Conservation (phyloP, 2,113 vertebrate genomes). For the Sinocyclocheilus rhinocerous region DNA sequence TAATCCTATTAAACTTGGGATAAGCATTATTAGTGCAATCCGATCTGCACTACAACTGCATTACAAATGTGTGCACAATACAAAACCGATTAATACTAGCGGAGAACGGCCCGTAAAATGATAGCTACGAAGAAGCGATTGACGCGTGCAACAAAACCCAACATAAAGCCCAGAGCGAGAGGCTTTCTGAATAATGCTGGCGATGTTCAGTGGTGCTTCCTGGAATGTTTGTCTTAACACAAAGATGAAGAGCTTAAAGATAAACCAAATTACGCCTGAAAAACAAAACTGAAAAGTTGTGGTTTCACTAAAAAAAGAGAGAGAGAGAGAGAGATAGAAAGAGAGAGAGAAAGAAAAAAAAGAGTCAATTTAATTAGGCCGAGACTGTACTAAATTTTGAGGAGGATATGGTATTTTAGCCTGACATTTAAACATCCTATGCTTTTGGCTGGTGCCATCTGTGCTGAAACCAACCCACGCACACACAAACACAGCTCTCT, state of each 20-base stretch:
- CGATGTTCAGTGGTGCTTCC: conserved; percentile 10
- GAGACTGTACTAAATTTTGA: conserved; percentile 55
- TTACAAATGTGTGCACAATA: neutral
- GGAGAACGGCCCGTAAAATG: neutral
- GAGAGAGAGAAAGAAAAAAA: conserved; percentile 59
- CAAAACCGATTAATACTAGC: neutral
- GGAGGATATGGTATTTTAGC: conserved; percentile 57
- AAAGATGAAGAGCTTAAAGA: conserved; percentile 51
- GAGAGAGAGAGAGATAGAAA: conserved; percentile 22
- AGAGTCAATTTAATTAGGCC: conserved; percentile 74
- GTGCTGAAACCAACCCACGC: conserved; percentile 69
- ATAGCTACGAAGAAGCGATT: neutral
- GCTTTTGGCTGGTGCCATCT: conserved; percentile 63
- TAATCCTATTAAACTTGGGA: neutral
- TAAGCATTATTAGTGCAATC: neutral
- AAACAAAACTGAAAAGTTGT: conserved; percentile 93
- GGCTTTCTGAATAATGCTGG: conserved; percentile 18
- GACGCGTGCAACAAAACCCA: neutral
- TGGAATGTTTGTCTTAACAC: conserved; percentile 55
- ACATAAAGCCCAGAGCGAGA: neutral
- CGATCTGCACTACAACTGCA: neutral
- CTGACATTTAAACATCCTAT: conserved; percentile 74
- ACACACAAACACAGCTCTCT: conserved; percentile 51
- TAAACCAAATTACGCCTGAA: conserved; percentile 72
- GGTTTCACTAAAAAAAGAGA: conserved; percentile 76